Base-by-base conservation (phyloP, 2,113 vertebrate species). In the Rallus limicola region DNA sequence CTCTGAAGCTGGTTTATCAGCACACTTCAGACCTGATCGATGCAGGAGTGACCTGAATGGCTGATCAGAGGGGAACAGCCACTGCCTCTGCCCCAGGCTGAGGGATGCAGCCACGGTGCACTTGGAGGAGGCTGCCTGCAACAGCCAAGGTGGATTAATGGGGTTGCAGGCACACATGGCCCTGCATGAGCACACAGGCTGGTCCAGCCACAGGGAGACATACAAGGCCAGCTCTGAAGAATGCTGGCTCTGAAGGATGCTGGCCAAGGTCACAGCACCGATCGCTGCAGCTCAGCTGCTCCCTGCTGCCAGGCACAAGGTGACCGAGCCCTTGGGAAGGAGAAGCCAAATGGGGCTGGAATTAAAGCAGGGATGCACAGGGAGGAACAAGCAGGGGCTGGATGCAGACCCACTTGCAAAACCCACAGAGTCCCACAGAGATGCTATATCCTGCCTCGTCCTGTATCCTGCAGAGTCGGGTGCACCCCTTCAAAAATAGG, bases 131-230 rank as follows among this genome's bases (percentile, higher is more conserved):
- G 34, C 50, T 58, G 58, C 76, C 15, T 0, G 0, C 0, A 6
- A 29, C 18, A 48, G 40, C 36, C 16, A 26, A 33, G 62, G 46
- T 0, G 3, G 52, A 15, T 36, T 68, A 74, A 38, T 0, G 48
- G 36, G 26, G 19, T 15, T 4, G 0, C 75, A 59, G 48, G 29
- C 14, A 40, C 3, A 20, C 0, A 0, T 0, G 1, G 56, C 55
- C 74, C 55, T 0, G 0, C 33, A 50, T 19, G 40, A 31, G 63
- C 55, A 31, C 14, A 3, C 0, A 2, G 55, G 20, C 78, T 33
- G 38, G 19, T 23, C 24, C 1, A 2, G 55, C 31, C 55, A 24
- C 25, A 13, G 55, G 62, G 82, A 88, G 74, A 60, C 38, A 20
- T 5, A 1, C 33, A 3, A 76, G 63, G 50, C 23, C 2, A 12